Evolutionary conservation across 1,140 invertebrate species (phyloP).

Genomic region (Wasmannia auropunctata): DNA sequence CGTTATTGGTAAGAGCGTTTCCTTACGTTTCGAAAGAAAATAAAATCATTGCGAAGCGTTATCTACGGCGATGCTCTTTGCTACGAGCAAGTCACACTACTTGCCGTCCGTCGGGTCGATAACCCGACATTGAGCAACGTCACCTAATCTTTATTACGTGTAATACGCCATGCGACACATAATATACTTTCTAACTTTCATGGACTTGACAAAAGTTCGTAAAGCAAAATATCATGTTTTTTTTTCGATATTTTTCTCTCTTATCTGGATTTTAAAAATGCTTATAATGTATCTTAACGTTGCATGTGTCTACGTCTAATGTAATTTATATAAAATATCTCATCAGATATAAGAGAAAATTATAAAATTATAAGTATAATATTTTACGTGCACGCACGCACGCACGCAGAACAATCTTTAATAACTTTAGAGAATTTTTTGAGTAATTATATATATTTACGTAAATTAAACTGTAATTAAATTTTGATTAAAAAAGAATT

Average conservation of each 20-base stretch:
- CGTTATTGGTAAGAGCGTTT: slow-evolving; percentile 49
- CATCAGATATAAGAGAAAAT: background rate
- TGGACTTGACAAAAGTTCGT: background rate
- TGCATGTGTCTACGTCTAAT: background rate
- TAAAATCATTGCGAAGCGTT: slow-evolving; percentile 22
- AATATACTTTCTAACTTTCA: slow-evolving; percentile 16
- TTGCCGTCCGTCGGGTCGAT: slow-evolving; percentile 24
- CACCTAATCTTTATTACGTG: slow-evolving; percentile 43
- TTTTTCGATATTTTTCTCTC: background rate
- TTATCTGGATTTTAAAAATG: background rate
- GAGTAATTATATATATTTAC: background rate
- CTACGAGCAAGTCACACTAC: background rate
- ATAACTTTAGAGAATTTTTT: background rate
- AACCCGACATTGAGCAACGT: slow-evolving; percentile 24
- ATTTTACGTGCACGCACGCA: background rate
- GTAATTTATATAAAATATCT: background rate
- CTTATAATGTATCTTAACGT: background rate
- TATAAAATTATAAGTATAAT: background rate
- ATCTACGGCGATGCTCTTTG: slow-evolving; percentile 9
- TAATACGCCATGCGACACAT: background rate
- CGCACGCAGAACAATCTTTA: background rate
- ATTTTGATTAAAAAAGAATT: background rate
- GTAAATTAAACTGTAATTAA: background rate
- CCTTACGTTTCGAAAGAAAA: slow-evolving; percentile 10
- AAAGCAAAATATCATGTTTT: background rate